Evolutionary conservation across 2,797 vertebrate species (phyloP).

Genomic region (Sandelia bainsii): DNA sequence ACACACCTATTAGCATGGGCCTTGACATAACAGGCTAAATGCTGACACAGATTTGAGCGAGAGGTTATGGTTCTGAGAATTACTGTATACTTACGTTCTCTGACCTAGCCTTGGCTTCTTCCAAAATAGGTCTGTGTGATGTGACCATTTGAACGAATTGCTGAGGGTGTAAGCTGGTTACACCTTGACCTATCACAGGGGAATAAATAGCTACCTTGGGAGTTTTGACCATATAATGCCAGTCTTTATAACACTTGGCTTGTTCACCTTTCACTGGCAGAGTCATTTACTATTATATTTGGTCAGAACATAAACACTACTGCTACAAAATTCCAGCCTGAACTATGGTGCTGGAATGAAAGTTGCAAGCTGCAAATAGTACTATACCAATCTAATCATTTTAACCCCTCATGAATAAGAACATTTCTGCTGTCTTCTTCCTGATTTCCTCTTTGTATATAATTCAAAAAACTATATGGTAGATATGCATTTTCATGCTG

Average conservation of each 20-base stretch:
- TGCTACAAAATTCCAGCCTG: slow-evolving; percentile 17
- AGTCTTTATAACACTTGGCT: slow-evolving; percentile 67
- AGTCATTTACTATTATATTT: slow-evolving; percentile 67
- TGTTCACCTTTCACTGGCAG: slow-evolving; percentile 60
- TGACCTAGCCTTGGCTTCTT: slow-evolving; percentile 74
- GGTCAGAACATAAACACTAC: slow-evolving; percentile 47
- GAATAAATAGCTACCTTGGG: slow-evolving; percentile 66
- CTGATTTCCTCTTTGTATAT: too few species aligned
- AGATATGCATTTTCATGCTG: too few species aligned
- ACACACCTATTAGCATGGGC: slow-evolving; percentile 74
- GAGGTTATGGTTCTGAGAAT: slow-evolving; percentile 72
- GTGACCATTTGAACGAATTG: slow-evolving; percentile 68
- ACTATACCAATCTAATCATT: too few species aligned
- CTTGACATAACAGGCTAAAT: slow-evolving; percentile 67
- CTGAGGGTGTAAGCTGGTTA: slow-evolving; percentile 65
- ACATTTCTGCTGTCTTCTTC: too few species aligned
- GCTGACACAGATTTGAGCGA: slow-evolving; percentile 78
- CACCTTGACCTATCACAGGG: slow-evolving; percentile 69
- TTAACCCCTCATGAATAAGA: too few species aligned
- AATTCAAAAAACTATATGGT: too few species aligned
- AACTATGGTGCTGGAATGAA: slow-evolving; percentile 20
- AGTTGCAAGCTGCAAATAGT: background rate
- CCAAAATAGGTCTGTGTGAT: slow-evolving; percentile 54
- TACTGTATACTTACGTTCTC: slow-evolving; percentile 64
- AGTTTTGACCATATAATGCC: slow-evolving; percentile 65